Evolutionary conservation across 2,888 invertebrate species (phyloP).

Genomic region (Ectropis crepuscularia): DNA sequence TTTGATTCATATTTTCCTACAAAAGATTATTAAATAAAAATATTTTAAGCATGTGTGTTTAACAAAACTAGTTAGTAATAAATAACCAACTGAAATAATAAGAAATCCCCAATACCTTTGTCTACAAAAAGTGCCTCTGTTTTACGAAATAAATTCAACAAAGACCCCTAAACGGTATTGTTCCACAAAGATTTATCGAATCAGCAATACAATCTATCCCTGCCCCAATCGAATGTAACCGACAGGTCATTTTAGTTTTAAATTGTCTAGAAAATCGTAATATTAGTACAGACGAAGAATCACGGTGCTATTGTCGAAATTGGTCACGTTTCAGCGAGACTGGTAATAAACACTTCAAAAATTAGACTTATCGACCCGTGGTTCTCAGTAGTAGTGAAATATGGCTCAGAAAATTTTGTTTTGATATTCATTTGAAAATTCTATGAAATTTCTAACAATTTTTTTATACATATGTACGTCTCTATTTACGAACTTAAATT

Average conservation of each 20-base stretch:
- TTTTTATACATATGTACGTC: too few relatives aligned
- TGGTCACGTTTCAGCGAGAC: slow-evolving; percentile 31
- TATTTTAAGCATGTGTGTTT: too few relatives aligned
- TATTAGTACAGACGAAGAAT: slow-evolving; percentile 31
- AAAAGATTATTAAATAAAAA: too few relatives aligned
- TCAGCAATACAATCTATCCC: slow-evolving; percentile 31
- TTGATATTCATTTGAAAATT: too few relatives aligned
- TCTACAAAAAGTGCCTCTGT: not conserved
- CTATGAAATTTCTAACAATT: too few relatives aligned
- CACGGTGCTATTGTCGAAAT: slow-evolving; percentile 30
- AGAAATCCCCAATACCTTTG: slow-evolving; percentile 1
- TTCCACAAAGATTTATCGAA: slow-evolving; percentile 33
- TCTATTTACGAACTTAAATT: too few relatives aligned
- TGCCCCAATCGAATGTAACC: slow-evolving; percentile 28
- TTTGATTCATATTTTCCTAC: too few relatives aligned
- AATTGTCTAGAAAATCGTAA: slow-evolving; percentile 32
- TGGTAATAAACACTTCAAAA: not conserved
- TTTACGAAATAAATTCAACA: slow-evolving; percentile 16
- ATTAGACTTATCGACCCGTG: too few relatives aligned
- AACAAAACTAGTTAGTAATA: too few relatives aligned
- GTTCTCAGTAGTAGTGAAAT: too few relatives aligned
- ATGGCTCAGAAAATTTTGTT: too few relatives aligned
- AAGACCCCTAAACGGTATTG: slow-evolving; percentile 28
- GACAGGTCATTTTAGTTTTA: slow-evolving; percentile 33
- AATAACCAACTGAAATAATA: not conserved